Evolutionary conservation across 2,888 invertebrate species (phyloP), one percentile per base, ranked within the genome.

Genomic region (Zele albiditarsus): DNA sequence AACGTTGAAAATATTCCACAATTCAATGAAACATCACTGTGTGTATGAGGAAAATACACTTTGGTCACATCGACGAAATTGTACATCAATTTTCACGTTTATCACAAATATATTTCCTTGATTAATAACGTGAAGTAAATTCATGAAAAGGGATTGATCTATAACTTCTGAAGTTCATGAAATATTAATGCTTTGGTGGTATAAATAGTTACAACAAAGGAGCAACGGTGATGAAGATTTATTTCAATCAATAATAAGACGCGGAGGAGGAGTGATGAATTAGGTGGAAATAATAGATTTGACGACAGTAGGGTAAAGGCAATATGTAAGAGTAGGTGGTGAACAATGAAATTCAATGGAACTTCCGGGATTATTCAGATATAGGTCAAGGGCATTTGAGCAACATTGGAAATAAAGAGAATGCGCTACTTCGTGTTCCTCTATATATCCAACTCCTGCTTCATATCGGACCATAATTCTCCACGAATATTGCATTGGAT

Each of bases 321-420:
- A 58, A 53, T 20, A 57, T 49, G 23, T 53, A 10, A 68, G 28
- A 8, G 33, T 57, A 23, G 28, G 68, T 60, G 28, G 60, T 60
- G 60, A 60, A 28, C 57, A 20, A 67, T 49, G 49, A 25, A 68
- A 68, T 33, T 31, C 57, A 28, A 31, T 49, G 25, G 53, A 57
- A 33, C 28, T 53, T 68, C 53, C 68, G 57, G 46, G 68, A 68
- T 53, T 68, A 33, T 68, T n/a, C 27, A 60, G n/a, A 60, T 58
- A 10, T 58, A 42, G 70, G 70, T 70, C 70, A 70, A 70, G 70
- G 70, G 38, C 70, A 58, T 42, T 8, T 16, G 28, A 57, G 53
- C 20, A 53, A 16, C 46, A 14, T n/a, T 53, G n/a, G 8, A 53
- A 53, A 53, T 53, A 46, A 46, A 46, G 16, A n/a, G n/a, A 46